A percentile compares a stretch with the other conserved stretches of the same genome.
phyloP scores from a whole-genome alignment of 2,113 vertebrate genomes.

The Columbina picui region DNA sequence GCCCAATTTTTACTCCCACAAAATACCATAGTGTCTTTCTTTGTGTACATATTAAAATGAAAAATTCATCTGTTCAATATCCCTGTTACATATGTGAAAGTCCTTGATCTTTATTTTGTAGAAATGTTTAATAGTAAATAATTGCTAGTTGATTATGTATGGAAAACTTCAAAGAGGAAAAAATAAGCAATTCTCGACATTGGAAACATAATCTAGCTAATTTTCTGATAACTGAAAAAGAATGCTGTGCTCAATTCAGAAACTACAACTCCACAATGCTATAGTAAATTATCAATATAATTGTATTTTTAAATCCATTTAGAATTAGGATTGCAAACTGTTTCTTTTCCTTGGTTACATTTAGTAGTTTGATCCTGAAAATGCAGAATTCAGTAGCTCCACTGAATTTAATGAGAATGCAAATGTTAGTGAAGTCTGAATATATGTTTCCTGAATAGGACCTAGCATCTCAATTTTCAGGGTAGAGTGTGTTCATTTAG shows the following conservation, averaged over 20 bases:
- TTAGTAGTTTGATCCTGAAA: not conserved
- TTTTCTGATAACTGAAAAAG: not conserved
- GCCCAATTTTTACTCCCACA: not conserved
- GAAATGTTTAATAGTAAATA: not conserved
- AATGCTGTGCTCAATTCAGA: not conserved
- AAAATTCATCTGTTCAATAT: not conserved
- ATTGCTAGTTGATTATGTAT: not conserved
- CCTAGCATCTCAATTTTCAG: not conserved
- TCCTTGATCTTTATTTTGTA: not conserved
- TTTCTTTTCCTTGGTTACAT: not conserved
- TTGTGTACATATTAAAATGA: not conserved
- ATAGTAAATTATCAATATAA: not conserved
- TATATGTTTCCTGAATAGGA: not conserved
- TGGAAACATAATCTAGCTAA: not conserved
- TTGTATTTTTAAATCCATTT: not conserved
- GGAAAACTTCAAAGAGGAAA: not conserved
- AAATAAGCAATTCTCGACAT: not conserved
- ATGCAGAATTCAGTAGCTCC: not conserved
- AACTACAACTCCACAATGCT: not conserved
- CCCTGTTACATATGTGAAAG: not conserved
- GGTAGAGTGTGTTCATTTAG: not conserved
- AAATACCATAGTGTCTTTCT: not conserved
- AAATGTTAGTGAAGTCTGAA: not conserved
- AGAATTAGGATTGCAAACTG: not conserved
- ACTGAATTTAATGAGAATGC: not conserved